Evolutionary conservation across 30 jellyfish, hydroid and myxozoan genomes (phyloP).

Genomic region (Pelagia noctiluca): DNA sequence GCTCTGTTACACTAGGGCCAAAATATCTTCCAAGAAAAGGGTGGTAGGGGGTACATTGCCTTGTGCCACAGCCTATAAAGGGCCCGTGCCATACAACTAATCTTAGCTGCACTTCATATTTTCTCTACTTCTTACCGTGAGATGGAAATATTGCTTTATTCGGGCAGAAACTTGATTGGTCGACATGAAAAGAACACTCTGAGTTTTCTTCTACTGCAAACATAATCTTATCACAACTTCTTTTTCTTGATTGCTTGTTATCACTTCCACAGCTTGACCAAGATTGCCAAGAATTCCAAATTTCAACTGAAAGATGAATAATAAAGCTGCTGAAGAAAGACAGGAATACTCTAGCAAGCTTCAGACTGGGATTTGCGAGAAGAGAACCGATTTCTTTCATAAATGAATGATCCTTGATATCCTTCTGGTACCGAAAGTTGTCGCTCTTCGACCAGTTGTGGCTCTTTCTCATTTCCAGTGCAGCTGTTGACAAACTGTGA

Average conservation of each 20-base stretch:
- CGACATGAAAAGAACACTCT: neutral
- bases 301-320: too few relatives aligned
- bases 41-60: neutral
- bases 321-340: too few relatives aligned
- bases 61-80: neutral
- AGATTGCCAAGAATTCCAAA: neutral
- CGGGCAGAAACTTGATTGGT: neutral
- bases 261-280: neutral
- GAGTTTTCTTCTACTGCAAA: neutral
- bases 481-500: too few relatives aligned
- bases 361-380: too few relatives aligned
- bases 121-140: neutral
- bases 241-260: neutral
- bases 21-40: neutral
- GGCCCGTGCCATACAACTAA: neutral
- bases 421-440: too few relatives aligned
- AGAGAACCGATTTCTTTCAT: too few relatives aligned
- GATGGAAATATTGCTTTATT: neutral
- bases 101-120: neutral
- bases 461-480: too few relatives aligned
- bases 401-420: too few relatives aligned
- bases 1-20: neutral
- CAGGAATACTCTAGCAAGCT: too few relatives aligned
- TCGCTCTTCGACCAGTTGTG: too few relatives aligned
- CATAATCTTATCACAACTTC: neutral